phyloP scores from a whole-genome alignment of 2,888 invertebrate genomes.

The Zygothrica quintamaculata region DNA sequence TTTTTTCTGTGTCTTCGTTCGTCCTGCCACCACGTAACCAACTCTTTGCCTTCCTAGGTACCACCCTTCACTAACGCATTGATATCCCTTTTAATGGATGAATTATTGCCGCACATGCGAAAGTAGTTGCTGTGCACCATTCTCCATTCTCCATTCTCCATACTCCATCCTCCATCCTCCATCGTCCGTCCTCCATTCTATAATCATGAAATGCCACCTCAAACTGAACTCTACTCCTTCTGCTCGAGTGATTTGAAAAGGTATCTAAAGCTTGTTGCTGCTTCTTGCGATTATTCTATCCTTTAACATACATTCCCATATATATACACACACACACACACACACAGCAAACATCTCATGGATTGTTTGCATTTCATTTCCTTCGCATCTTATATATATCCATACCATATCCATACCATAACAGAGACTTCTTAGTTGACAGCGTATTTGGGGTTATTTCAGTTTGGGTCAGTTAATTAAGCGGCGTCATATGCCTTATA shows the following conservation, averaged over 20 bases:
- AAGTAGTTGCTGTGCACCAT: constrained; percentile 75
- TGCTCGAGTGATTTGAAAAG: constrained; percentile 44
- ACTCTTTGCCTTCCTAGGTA: constrained; percentile 1
- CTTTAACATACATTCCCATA: constrained; percentile 47
- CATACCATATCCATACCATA: too few relatives aligned
- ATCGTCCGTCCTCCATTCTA: background rate
- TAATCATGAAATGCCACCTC: background rate
- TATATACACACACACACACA: constrained; percentile 12
- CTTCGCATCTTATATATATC: constrained; percentile 56
- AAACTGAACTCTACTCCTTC: constrained; percentile 23
- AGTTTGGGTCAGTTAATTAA: constrained; percentile 72
- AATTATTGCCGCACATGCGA: constrained; percentile 84
- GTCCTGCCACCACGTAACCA: background rate
- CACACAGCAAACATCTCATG: constrained; percentile 29
- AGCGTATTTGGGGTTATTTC: constrained; percentile 42
- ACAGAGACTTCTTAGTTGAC: constrained; percentile 44
- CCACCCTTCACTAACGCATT: constrained; percentile 65
- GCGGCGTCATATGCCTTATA: constrained; percentile 44
- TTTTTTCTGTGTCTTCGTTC: constrained; percentile 2
- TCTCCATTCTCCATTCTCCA: background rate
- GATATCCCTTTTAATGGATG: constrained; percentile 84
- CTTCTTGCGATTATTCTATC: constrained; percentile 55
- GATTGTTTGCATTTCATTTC: constrained; percentile 79
- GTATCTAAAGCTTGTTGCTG: constrained; percentile 38
- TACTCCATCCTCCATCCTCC: constrained; percentile 20